These are phyloP conservation scores for Myotis pilosus DNA, from an alignment of 2,797 vertebrate species.

Conservation along the genomic window DNA sequence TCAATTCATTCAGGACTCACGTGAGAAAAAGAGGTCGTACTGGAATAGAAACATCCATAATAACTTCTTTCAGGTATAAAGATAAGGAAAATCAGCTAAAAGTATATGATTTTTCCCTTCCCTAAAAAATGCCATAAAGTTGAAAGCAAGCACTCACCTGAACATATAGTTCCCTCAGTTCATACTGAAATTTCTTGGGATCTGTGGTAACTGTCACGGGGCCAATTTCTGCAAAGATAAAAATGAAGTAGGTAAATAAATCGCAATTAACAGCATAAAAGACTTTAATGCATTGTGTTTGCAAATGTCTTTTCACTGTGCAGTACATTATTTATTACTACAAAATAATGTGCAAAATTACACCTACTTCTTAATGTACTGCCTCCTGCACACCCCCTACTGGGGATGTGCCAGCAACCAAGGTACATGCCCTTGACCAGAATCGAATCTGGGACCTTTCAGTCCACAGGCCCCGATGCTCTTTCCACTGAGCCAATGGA, in stretches of 20 bases:
- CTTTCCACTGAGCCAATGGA: too few species aligned
- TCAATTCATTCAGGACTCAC: not conserved
- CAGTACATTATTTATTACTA: not conserved
- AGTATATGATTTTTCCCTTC: not conserved
- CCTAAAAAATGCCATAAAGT: not conserved
- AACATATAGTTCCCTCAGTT: slow-evolving; percentile 97
- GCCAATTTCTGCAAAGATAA: slow-evolving; percentile 92
- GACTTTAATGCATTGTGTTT: not conserved
- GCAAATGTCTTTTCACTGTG: not conserved
- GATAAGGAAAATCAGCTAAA: not conserved
- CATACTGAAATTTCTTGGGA: slow-evolving; percentile 98
- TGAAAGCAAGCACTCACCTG: slow-evolving; percentile 89
- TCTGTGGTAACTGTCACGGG: slow-evolving; percentile 99
- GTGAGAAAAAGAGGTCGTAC: not conserved
- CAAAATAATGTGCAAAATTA: not conserved
- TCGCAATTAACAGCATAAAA: not conserved
- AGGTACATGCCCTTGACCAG: too few species aligned
- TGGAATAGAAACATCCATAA: not conserved
- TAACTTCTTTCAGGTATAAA: not conserved
- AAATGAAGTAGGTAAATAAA: not conserved
- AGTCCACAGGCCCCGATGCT: too few species aligned
- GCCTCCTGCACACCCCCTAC: too few species aligned
- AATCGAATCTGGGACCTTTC: too few species aligned
- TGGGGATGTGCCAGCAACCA: too few species aligned
- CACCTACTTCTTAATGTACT: not conserved